These are phyloP conservation scores for Mormyrus proboscirostris DNA, from an alignment of 2,797 vertebrate genomes.

Conservation along the genomic window DNA sequence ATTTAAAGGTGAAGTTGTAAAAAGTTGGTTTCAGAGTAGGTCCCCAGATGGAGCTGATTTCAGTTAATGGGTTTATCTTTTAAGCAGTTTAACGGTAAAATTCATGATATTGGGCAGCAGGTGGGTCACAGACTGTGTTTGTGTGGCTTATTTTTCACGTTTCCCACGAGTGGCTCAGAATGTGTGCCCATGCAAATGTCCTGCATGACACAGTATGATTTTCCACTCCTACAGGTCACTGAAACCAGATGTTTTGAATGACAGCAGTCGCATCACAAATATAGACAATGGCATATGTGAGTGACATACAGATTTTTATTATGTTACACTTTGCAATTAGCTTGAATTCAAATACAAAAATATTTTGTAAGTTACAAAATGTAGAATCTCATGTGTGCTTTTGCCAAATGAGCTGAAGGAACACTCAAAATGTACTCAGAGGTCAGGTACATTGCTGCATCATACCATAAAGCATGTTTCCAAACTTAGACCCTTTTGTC, in stretches of 20 bases:
- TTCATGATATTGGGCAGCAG: background rate
- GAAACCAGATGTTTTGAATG: background rate
- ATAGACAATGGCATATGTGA: background rate
- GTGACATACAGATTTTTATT: background rate
- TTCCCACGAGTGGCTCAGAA: background rate
- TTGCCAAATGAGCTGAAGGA: background rate
- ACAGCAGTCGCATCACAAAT: background rate
- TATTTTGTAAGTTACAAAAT: background rate
- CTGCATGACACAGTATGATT: background rate
- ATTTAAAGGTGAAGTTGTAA: background rate
- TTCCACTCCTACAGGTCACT: background rate
- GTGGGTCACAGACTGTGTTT: background rate
- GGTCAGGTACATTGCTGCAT: background rate
- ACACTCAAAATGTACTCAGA: background rate
- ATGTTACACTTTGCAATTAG: background rate
- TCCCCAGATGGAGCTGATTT: background rate
- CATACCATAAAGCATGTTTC: background rate
- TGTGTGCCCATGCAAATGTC: background rate
- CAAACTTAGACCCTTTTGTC: background rate
- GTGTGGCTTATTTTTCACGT: background rate
- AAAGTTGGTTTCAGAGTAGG: background rate
- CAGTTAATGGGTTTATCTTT: background rate
- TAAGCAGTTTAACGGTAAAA: background rate
- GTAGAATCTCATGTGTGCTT: background rate
- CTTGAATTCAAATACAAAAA: background rate